Conservation (phyloP, 1,140 invertebrate species). For the Drosophila auraria region DNA sequence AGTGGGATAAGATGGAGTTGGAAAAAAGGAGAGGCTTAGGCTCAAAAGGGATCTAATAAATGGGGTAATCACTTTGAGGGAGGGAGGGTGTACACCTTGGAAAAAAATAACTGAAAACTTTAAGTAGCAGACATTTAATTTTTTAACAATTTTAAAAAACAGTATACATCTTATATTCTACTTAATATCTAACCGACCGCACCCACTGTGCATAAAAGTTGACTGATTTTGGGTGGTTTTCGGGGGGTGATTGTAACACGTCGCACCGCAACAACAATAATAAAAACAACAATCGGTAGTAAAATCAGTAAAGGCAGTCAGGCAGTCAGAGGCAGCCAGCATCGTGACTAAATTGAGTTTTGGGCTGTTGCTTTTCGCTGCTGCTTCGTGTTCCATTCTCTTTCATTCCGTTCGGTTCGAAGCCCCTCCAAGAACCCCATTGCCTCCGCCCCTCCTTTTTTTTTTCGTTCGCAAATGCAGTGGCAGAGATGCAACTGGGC, state of each 20-base stretch:
- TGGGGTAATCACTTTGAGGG: not conserved
- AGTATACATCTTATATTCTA: not conserved
- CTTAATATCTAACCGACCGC: too few relatives aligned
- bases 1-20: not conserved
- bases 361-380: constrained; percentile 68
- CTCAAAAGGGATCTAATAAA: not conserved
- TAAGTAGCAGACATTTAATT: too few relatives aligned
- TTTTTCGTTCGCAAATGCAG: not conserved
- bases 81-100: too few relatives aligned
- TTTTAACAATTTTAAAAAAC: not conserved
- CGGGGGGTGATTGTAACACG: constrained; percentile 3
- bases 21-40: not conserved
- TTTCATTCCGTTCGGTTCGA: constrained; percentile 6
- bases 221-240: not conserved
- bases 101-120: too few relatives aligned
- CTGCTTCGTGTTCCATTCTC: constrained; percentile 3
- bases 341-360: constrained; percentile 75
- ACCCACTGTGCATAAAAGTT: not conserved
- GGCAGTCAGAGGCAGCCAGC: not conserved
- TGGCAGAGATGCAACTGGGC: constrained; percentile 4
- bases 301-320: constrained; percentile 32
- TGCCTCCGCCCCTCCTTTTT: too few relatives aligned
- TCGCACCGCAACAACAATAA: constrained; percentile 2
- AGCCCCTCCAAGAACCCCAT: not conserved
- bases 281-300: constrained; percentile 22